Base-by-base conservation (phyloP, 2,113 vertebrate genomes). In the Clarias magur region DNA sequence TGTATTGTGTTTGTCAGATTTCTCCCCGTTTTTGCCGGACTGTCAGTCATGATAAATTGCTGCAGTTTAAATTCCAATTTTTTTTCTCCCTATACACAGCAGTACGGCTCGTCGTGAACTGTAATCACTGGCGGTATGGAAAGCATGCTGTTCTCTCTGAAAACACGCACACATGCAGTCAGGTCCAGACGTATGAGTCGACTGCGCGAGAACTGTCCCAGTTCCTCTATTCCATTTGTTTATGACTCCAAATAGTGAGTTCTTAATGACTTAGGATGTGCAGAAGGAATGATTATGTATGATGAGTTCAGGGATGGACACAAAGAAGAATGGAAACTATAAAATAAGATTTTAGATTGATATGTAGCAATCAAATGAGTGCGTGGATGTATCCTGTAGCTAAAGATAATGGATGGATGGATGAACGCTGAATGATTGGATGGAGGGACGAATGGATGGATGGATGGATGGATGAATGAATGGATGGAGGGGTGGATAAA, bases 41-140 rank as follows among this genome's bases (percentile, higher is more conserved):
- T 82, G 81, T 67, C 81, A 82, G 60, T 82, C 81, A 67, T 82
- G 81, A 82, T 82, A 82, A 82, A 82, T 82, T 82, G 38, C 81
- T 67, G 62, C 81, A 82, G 81, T 82, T 82, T 82, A 82, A 63
- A 67, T 82, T 82, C 42, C 81, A 67, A 82, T 82, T 67, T 82
- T 82, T 82, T 76, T 48, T 48, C 48, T 83, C 81, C 38, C 62
- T 4, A 16, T 83, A 83, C 81, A 82, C 81, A 67, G 81, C 38
- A 67, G 81, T 82, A 82, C n/a, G 9, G 48, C 38, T 82, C 62
- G 15, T 82, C 15, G 81, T 82, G 81, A 53, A 67, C 81, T 67
- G 67, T 82, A 82, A 82, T 82, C 62, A 53, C 62, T 67, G 81
- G 81, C 81, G 9, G 81, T 82, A 82, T 82, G 81, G 42, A 82